Evolutionary conservation across 2,113 vertebrate species (phyloP).

Genomic region (Noturus placidus): DNA sequence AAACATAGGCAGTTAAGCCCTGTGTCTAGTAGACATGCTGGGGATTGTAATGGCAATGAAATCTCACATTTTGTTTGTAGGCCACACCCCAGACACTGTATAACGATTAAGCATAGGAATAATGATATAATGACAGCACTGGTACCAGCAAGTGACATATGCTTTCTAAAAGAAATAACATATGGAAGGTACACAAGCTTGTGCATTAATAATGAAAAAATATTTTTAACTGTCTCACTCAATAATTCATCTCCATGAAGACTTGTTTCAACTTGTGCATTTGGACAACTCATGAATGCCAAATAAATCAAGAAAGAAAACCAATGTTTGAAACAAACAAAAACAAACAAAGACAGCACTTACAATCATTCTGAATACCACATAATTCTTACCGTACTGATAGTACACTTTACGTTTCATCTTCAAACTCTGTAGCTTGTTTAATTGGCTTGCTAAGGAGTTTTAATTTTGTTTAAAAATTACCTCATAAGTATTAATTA

Average conservation of each 20-base stretch:
- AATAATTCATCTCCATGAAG: conserved; percentile 77
- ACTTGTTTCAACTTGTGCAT: conserved; percentile 70
- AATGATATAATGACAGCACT: conserved; percentile 47
- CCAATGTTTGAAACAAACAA: conserved; percentile 62
- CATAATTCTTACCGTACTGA: not conserved
- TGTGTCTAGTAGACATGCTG: conserved; percentile 51
- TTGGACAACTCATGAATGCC: conserved; percentile 76
- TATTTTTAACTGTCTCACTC: conserved; percentile 73
- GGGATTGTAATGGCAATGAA: not conserved
- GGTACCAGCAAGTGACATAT: conserved; percentile 46
- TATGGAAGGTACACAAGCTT: conserved; percentile 68
- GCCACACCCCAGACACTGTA: not conserved
- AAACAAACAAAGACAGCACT: conserved; percentile 45
- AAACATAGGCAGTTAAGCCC: conserved; percentile 49
- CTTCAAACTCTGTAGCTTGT: not conserved
- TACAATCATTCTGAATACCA: not conserved
- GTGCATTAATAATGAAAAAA: conserved; percentile 74
- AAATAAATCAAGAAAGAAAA: conserved; percentile 70
- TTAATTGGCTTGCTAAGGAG: conserved; percentile 22
- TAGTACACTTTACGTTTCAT: not conserved
- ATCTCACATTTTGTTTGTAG: conserved; percentile 17
- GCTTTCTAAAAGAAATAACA: conserved; percentile 71
- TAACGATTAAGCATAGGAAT: conserved; percentile 13
- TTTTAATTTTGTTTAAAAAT: conserved; percentile 23
- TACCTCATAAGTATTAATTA: conserved; percentile 22